phyloP scores from a whole-genome alignment of 2,888 invertebrate species.

The Dendrolimus houi region DNA sequence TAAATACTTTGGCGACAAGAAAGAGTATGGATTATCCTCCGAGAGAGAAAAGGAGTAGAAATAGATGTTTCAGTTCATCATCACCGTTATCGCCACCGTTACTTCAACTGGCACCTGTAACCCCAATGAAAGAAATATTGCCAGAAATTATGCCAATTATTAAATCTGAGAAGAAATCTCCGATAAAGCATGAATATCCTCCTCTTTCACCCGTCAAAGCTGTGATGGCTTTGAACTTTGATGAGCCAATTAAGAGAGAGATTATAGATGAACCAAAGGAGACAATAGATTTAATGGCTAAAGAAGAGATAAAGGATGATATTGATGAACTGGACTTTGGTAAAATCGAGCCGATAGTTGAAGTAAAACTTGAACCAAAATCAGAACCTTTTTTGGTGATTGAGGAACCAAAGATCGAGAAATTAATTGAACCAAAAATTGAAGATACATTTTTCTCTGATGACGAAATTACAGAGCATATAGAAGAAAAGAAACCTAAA shows the following conservation, averaged over 20 bases:
- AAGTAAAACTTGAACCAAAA: slow-evolving; percentile 27
- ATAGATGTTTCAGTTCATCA: slow-evolving; percentile 57
- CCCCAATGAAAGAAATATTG: slow-evolving; percentile 45
- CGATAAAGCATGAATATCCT: slow-evolving; percentile 53
- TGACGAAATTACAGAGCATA: slow-evolving; percentile 24
- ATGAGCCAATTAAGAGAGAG: slow-evolving; percentile 47
- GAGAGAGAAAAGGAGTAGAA: slow-evolving; percentile 60
- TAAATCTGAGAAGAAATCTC: slow-evolving; percentile 53
- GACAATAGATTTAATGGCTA: slow-evolving; percentile 58
- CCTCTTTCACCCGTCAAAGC: slow-evolving; percentile 50
- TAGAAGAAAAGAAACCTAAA: slow-evolving; percentile 24
- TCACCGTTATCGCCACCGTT: slow-evolving; percentile 50
- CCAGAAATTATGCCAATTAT: slow-evolving; percentile 28
- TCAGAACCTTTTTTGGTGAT: slow-evolving; percentile 8
- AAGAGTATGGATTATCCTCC: slow-evolving; percentile 60
- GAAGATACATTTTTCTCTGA: slow-evolving; percentile 32
- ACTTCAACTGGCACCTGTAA: slow-evolving; percentile 24
- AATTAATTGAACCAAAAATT: slow-evolving; percentile 22
- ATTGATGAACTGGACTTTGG: slow-evolving; percentile 56
- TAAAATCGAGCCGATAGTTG: slow-evolving; percentile 31
- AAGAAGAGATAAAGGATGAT: slow-evolving; percentile 63
- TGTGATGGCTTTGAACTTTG: slow-evolving; percentile 41
- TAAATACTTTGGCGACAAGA: slow-evolving; percentile 43
- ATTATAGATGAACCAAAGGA: slow-evolving; percentile 39
- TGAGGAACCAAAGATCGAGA: slow-evolving; percentile 9